Evolutionary conservation across 1,140 invertebrate genomes (phyloP), one percentile per base, ranked within the genome.

Genomic region (Drosophila bocki): DNA sequence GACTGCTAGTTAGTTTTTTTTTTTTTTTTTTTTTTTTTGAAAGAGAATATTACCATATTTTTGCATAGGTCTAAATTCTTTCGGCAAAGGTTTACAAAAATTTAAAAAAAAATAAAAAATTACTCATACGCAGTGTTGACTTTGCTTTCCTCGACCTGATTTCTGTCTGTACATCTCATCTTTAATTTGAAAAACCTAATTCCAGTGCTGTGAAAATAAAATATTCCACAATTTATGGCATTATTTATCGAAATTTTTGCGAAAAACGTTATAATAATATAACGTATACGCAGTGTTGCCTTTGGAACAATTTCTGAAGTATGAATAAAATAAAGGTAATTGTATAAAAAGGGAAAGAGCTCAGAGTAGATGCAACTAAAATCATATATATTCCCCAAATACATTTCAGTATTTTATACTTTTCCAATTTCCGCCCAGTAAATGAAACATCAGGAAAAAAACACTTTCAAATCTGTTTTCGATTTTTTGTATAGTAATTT

Each of bases 401-500:
- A 15, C 4, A 4, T 7, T 15, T 26, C 3, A 29, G 26, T 11
- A 44, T 7, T 29, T 44, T 12, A 33, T 3, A 3, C 12, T 2
- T 13, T 35, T 35, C 50, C 12, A 15, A 5, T 17, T 19, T 47
- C 51, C 62, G 3, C 33, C 70, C 32, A 37, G 0, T 1, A 45
- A 72, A 35, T 22, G 57, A 74, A 78, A 82, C 54, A 17, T 2
- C 45, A 70, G 35, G 7, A 29, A 29, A 60, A 19, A 54, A 72
- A 56, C 41, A 47, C 51, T 61, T 12, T 2, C n/a, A 42, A 11
- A 35, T 54, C 47, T 45, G 33, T 67, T 45, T 83, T 70, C 51
- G 33, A 67, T 77, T 75, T 75, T 82, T 83, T 64, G 68, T 84
- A 78, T 86, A 85, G 69, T 85, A 85, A 54, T 77, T 85, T 85